Percentiles rank a stretch among this genome's conserved stretches.
Evolutionary conservation across 2,797 vertebrate species (phyloP).

Genomic region (Sardinella longiceps): DNA sequence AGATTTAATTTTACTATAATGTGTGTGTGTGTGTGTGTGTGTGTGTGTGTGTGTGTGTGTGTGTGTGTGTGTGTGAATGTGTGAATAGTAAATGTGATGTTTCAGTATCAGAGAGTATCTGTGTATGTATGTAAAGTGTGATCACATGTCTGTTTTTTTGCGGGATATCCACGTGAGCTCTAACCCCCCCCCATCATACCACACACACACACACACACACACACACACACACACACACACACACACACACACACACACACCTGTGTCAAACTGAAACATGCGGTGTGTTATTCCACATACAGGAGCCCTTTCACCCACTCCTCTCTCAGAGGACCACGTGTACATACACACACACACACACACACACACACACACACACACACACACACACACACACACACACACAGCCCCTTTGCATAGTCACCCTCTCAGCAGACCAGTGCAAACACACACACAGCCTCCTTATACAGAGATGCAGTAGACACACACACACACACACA

Average conservation of each 20-base stretch:
- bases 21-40: not conserved
- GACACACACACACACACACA: not conserved
- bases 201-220: not conserved
- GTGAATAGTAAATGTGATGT: too few species aligned
- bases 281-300: not conserved
- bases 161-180: not conserved
- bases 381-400: not conserved
- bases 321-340: not conserved
- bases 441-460: slow-evolving; percentile 9
- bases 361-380: not conserved
- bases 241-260: not conserved
- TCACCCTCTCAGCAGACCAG: not conserved
- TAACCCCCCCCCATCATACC: not conserved
- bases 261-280: not conserved
- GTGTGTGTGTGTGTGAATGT: not conserved
- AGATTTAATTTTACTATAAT: too few species aligned
- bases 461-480: not conserved
- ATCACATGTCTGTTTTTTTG: not conserved
- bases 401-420: not conserved
- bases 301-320: slow-evolving; percentile 15
- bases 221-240: not conserved
- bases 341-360: too few species aligned
- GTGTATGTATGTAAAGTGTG: not conserved
- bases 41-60: not conserved
- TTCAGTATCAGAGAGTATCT: not conserved